A percentile compares a stretch with the other conserved stretches of the same genome.
Conservation (phyloP, 2,113 vertebrate genomes). For the Nothoprocta perdicaria region DNA sequence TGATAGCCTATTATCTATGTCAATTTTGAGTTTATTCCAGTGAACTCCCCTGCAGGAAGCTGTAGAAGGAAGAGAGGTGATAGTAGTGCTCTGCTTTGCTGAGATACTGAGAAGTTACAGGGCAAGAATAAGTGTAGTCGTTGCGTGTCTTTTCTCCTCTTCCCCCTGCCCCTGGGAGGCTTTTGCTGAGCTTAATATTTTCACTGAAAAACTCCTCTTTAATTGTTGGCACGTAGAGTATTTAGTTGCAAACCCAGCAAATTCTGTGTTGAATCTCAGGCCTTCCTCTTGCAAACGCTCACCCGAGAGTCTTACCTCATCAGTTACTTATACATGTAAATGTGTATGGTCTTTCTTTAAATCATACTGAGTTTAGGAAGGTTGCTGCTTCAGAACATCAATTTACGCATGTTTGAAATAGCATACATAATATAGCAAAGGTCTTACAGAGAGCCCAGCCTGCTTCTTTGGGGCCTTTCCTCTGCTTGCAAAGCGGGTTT, state of each 20-base stretch:
- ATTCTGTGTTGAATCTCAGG: neutral
- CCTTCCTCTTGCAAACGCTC: neutral
- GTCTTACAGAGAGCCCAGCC: neutral
- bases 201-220: constrained; percentile 49
- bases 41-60: constrained; percentile 44
- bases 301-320: neutral
- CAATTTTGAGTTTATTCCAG: neutral
- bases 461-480: constrained; percentile 8
- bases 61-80: constrained; percentile 54
- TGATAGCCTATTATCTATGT: neutral
- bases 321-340: neutral
- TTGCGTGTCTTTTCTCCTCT: neutral
- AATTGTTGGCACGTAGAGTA: constrained; percentile 41
- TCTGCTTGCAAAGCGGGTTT: constrained; percentile 9
- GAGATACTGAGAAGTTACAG: constrained; percentile 4
- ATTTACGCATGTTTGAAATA: neutral
- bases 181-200: constrained; percentile 11
- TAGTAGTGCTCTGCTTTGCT: constrained; percentile 24
- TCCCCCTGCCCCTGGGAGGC: neutral
- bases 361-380: neutral
- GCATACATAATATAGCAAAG: neutral
- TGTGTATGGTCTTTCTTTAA: neutral
- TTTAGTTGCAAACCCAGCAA: constrained; percentile 56
- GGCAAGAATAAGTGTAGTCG: constrained; percentile 14
- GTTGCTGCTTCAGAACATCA: neutral